Evolutionary conservation across 2,797 vertebrate species (phyloP), one percentile per base, ranked within the genome.

Genomic region (Manis crassicaudata): DNA sequence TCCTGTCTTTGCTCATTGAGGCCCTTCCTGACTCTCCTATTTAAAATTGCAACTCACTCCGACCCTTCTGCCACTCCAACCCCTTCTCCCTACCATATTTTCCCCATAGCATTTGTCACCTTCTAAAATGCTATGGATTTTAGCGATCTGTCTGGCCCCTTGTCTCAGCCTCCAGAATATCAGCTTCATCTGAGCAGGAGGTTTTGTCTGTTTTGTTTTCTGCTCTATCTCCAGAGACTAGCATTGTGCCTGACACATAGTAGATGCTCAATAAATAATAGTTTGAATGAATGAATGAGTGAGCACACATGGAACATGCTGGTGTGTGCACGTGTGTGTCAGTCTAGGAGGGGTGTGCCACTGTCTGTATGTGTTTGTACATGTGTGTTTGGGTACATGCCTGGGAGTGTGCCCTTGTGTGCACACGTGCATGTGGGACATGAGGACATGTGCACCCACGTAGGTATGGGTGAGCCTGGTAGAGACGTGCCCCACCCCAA

Each of bases 1-100:
- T 56, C 27, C 0, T 3, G 0, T 18, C 86, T 90, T 12, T 14
- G 67, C 58, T 68, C 63, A 6, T 17, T 3, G 46, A 85, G 73
- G 18, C 75, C 81, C 29, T 58, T 46, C 27, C 27, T 21, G 43
- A 23, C n/a, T 56, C 1, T 10, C 40, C 40, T 32, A 29, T 56
- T 60, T 43, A 14, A 63, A 93, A 60, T 8, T 4, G 2, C 60
- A 11, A 3, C 54, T 43, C n/a, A 13, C 83, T 9, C 29, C 40
- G 0, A 0, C 40, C 7, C 58, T 67, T 54, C 52, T 18, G 60
- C n/a, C 60, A 17, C 46, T n/a, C 52, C 17, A 2, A 0, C 27
- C 5, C 21, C 23, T 7, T 0, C 21, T 7, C 63, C 52, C 27
- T 10, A 25, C 65, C 37, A 23, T 23, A 27, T 63, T 79, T 63